Percentiles rank a stretch among this genome's conserved stretches.
These are phyloP conservation scores for Aphidius ervi DNA, from an alignment of 1,140 invertebrate genomes.

Conservation along the genomic window DNA sequence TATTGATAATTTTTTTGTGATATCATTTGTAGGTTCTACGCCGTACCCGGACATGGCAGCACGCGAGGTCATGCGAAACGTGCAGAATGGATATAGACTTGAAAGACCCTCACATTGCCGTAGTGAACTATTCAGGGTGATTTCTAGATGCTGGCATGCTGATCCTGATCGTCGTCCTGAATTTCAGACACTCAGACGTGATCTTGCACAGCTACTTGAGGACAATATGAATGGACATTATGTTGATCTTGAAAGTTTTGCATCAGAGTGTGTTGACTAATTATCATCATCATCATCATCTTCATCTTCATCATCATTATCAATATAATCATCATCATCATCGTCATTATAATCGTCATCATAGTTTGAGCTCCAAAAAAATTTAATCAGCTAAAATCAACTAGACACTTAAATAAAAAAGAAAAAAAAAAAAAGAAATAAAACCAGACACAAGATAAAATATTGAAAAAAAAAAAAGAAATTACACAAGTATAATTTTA, in stretches of 20 bases:
- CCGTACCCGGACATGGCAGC: slow-evolving; percentile 78
- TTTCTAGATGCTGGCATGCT: slow-evolving; percentile 71
- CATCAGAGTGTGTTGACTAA: slow-evolving; percentile 64
- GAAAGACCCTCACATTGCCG: slow-evolving; percentile 73
- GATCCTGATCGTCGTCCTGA: slow-evolving; percentile 70
- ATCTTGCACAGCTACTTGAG: slow-evolving; percentile 66
- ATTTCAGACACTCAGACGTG: slow-evolving; percentile 65
- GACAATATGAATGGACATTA: slow-evolving; percentile 69
- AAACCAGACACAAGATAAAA: no score
- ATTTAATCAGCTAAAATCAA: no score
- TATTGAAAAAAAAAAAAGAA: no score
- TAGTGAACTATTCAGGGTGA: slow-evolving; percentile 70
- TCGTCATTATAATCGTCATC: no score
- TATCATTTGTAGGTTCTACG: slow-evolving; percentile 62
- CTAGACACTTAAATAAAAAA: no score
- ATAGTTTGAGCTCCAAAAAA: no score
- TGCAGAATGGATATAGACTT: slow-evolving; percentile 70
- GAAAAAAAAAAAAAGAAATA: no score
- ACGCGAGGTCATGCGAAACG: slow-evolving; percentile 70
- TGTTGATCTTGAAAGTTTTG: slow-evolving; percentile 74
- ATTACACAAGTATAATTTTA: no score
- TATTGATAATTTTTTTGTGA: background rate
- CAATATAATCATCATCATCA: background rate
- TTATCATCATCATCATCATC: background rate
- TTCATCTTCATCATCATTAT: background rate